These are phyloP conservation scores for Eretmodus cyanostictus DNA, from an alignment of 2,113 vertebrate genomes.

Conservation along the genomic window DNA sequence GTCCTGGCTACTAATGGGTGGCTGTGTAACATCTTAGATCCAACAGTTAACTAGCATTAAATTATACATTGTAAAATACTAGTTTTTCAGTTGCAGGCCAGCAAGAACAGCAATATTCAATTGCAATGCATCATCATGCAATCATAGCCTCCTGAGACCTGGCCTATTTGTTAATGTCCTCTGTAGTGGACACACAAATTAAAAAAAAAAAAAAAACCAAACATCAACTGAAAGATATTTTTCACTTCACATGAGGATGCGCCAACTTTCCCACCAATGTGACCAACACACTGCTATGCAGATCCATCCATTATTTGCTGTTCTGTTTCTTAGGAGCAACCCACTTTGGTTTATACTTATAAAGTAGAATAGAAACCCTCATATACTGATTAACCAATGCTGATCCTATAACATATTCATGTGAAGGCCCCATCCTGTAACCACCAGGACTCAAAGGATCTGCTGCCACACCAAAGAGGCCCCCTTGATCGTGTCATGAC, in stretches of 20 bases:
- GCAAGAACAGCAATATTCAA: not conserved
- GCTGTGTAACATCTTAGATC: not conserved
- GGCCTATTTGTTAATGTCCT: not conserved
- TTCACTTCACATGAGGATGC: not conserved
- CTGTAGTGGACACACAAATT: not conserved
- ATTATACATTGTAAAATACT: not conserved
- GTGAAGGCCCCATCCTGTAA: not conserved
- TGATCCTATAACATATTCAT: not conserved
- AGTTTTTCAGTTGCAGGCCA: not conserved
- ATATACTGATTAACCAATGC: not conserved
- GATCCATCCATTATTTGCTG: not conserved
- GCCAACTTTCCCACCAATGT: not conserved
- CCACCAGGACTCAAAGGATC: not conserved
- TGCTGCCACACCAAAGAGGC: not conserved
- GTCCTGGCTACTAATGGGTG: not conserved
- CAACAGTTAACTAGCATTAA: not conserved
- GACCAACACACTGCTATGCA: not conserved
- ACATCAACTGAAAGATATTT: not conserved
- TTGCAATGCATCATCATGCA: not conserved
- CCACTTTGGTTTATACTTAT: not conserved
- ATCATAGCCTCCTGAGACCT: not conserved
- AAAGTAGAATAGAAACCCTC: not conserved
- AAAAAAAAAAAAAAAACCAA: accelerated
- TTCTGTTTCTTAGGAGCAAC: not conserved
- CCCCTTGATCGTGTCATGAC: not conserved